Evolutionary conservation across 2,888 invertebrate genomes (phyloP).

Genomic region (Catotricha subobsoleta): DNA sequence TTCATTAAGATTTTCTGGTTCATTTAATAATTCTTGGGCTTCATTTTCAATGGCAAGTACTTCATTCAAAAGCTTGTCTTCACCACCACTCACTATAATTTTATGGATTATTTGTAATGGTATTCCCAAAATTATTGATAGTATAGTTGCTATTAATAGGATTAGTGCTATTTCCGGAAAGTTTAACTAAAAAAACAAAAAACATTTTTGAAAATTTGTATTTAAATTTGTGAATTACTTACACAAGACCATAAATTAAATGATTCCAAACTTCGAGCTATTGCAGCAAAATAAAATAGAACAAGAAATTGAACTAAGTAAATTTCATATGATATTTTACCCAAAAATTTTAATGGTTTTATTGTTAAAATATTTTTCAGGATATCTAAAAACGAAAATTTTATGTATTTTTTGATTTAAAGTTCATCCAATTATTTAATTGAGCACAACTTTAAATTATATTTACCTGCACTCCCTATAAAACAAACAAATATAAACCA

Average conservation of each 20-base stretch:
- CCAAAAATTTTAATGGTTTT: constrained; percentile 39
- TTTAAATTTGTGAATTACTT: constrained; percentile 18
- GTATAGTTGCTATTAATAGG: constrained; percentile 32
- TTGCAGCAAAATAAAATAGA: constrained; percentile 45
- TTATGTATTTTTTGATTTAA: too few relatives aligned
- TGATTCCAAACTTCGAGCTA: constrained; percentile 38
- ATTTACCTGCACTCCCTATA: constrained; percentile 34
- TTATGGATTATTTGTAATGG: constrained; percentile 37
- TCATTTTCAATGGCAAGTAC: too few relatives aligned
- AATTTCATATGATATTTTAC: constrained; percentile 46
- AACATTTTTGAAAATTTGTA: constrained; percentile 5
- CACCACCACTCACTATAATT: neutral
- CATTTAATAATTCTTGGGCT: too few relatives aligned
- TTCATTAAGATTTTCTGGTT: too few relatives aligned
- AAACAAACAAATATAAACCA: constrained; percentile 48
- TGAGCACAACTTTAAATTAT: constrained; percentile 14
- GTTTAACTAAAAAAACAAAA: constrained; percentile 33
- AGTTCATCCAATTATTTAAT: too few relatives aligned
- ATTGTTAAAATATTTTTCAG: constrained; percentile 11
- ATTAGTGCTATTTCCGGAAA: constrained; percentile 36
- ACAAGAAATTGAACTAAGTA: constrained; percentile 47
- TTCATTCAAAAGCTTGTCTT: neutral
- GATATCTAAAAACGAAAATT: constrained; percentile 29
- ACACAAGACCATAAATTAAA: constrained; percentile 40
- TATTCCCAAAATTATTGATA: constrained; percentile 45